Conservation (phyloP, 2,797 vertebrate species). For the Rhadinocentrus ornatus region DNA sequence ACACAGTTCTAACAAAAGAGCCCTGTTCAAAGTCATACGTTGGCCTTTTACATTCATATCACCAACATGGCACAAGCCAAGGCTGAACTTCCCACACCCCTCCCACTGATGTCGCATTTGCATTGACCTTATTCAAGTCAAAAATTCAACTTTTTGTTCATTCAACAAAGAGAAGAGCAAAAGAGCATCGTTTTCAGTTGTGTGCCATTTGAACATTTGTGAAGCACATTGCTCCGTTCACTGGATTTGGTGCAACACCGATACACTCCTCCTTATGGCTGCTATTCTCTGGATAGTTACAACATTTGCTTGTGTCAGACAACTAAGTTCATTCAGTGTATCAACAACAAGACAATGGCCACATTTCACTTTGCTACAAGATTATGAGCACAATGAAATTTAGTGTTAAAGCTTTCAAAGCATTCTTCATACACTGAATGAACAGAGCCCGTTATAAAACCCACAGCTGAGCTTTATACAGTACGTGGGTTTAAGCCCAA, state of each 20-base stretch:
- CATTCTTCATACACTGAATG: conserved; percentile 68
- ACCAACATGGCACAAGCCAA: conserved; percentile 55
- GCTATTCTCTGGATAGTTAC: conserved; percentile 79
- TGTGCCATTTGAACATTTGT: conserved; percentile 30
- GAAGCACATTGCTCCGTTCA: conserved; percentile 37
- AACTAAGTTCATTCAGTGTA: conserved; percentile 79
- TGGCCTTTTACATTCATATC: conserved; percentile 39
- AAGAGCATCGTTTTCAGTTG: conserved; percentile 21
- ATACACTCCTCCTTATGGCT: conserved; percentile 64
- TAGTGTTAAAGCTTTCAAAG: conserved; percentile 75
- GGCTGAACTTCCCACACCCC: conserved; percentile 60
- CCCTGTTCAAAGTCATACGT: conserved; percentile 38
- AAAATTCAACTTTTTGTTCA: conserved; percentile 43
- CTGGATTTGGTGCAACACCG: conserved; percentile 31
- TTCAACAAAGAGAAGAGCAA: conserved; percentile 21
- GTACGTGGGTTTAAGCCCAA: conserved; percentile 56
- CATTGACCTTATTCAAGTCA: conserved; percentile 45
- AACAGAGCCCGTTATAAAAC: conserved; percentile 66
- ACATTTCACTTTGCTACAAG: conserved; percentile 73
- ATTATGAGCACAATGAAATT: conserved; percentile 75
- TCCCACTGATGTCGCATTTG: conserved; percentile 41
- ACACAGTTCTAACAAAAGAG: conserved; percentile 19
- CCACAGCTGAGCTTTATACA: conserved; percentile 74
- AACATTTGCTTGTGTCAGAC: conserved; percentile 82
- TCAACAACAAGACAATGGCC: conserved; percentile 77